A percentile compares a stretch with the other conserved stretches of the same genome.
Conservation (phyloP, 35 echinoderm and acorn worm species). For the Lytechinus variegatus region DNA sequence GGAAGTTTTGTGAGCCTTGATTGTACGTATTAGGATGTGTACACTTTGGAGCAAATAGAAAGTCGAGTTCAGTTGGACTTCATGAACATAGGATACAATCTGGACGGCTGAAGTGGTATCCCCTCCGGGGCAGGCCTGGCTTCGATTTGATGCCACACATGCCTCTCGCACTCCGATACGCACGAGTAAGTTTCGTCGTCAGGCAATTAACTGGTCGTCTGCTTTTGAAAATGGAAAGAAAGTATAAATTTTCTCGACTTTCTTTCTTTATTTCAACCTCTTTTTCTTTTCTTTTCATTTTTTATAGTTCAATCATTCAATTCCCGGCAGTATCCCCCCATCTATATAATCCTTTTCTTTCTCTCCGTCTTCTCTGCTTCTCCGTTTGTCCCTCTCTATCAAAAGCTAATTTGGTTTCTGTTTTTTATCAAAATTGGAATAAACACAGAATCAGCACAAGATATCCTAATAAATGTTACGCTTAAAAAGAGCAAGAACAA, state of each 20-base stretch:
- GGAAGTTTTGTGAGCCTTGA: too few species aligned
- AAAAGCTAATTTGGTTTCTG: too few species aligned
- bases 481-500: too few species aligned
- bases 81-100: neutral
- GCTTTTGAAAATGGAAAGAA: neutral
- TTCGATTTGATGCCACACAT: constrained; percentile 24
- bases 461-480: too few species aligned
- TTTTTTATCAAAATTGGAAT: too few species aligned
- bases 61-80: neutral
- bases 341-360: neutral
- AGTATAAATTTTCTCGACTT: neutral
- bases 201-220: constrained; percentile 38
- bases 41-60: too few species aligned
- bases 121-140: neutral
- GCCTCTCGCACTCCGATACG: constrained; percentile 31
- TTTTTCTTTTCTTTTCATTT: neutral
- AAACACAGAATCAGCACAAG: too few species aligned
- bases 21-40: too few species aligned
- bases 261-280: neutral
- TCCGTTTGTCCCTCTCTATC: too few species aligned
- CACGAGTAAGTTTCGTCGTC: neutral
- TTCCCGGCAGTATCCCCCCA: neutral
- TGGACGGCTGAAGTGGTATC: neutral
- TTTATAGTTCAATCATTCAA: neutral
- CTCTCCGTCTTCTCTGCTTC: neutral